Evolutionary conservation across 2,888 invertebrate species (phyloP).

Genomic region (Cheilosia soror): DNA sequence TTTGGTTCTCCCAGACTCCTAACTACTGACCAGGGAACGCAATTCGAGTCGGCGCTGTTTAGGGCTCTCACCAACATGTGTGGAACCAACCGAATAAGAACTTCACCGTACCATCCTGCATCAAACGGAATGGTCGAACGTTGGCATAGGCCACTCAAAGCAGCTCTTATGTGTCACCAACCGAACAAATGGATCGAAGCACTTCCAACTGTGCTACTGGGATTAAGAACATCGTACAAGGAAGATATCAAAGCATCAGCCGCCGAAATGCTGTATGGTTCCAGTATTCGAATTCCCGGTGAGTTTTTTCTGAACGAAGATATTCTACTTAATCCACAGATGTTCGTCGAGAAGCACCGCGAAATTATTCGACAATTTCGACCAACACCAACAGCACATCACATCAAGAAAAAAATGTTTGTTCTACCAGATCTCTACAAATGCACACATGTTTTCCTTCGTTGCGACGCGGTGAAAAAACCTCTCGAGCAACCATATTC

Average conservation of each 20-base stretch:
- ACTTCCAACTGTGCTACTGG: conserved; percentile 11
- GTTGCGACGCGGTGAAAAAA: conserved; percentile 28
- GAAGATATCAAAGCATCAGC: conserved; percentile 15
- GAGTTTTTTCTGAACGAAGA: conserved; percentile 7
- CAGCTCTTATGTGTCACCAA: conserved; percentile 23
- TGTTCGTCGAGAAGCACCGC: conserved; percentile 14
- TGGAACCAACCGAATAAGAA: not conserved
- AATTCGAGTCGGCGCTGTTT: conserved; percentile 38
- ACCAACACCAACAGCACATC: conserved; percentile 27
- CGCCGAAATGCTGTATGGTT: conserved; percentile 39
- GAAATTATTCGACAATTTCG: conserved; percentile 7
- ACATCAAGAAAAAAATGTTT: conserved; percentile 13
- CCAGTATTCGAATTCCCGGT: conserved; percentile 16
- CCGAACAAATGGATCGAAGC: conserved; percentile 3
- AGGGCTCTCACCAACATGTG: not conserved
- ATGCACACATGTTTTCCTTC: conserved; percentile 27
- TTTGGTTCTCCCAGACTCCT: conserved; percentile 17
- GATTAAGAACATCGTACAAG: conserved; percentile 1
- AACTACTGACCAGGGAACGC: conserved; percentile 26
- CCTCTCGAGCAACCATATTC: conserved; percentile 18
- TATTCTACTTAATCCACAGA: too few relatives aligned
- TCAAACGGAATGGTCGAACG: conserved; percentile 12
- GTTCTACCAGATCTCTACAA: not conserved
- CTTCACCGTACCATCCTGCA: conserved; percentile 16
- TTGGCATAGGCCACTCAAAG: conserved; percentile 11